These are phyloP conservation scores for Microtus montanus DNA, from an alignment of 2,113 vertebrate genomes.

Conservation along the genomic window DNA sequence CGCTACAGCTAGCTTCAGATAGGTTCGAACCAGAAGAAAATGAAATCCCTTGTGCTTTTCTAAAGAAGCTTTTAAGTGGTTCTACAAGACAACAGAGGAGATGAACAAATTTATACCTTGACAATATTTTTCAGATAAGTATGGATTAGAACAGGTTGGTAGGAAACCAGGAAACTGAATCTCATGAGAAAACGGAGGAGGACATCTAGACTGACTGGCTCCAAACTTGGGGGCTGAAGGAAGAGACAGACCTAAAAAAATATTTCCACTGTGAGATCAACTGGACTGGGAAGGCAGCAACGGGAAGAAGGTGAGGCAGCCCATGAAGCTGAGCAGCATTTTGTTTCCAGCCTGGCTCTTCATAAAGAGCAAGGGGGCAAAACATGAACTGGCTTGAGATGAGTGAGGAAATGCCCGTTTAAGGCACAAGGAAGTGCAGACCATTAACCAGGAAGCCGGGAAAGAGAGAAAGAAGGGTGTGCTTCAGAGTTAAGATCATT, in stretches of 20 bases:
- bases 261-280: neutral
- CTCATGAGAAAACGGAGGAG: neutral
- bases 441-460: neutral
- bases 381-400: neutral
- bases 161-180: neutral
- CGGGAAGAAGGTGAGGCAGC: neutral
- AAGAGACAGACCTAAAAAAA: neutral
- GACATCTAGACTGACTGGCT: neutral
- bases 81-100: neutral
- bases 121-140: neutral
- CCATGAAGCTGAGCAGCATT: neutral
- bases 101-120: conserved; percentile 1
- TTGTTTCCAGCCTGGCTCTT: neutral
- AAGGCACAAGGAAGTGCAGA: neutral
- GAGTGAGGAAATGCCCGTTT: neutral
- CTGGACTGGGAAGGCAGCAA: neutral
- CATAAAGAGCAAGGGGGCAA: neutral
- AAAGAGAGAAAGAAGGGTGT: too few species aligned
- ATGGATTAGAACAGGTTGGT: neutral
- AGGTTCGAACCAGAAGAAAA: neutral
- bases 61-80: conserved; percentile 42
- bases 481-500: neutral
- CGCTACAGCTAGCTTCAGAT: neutral
- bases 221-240: neutral
- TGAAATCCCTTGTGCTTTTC: neutral